Evolutionary conservation across 2,888 invertebrate species (phyloP).

Genomic region (Euspilapteryx auroguttella): DNA sequence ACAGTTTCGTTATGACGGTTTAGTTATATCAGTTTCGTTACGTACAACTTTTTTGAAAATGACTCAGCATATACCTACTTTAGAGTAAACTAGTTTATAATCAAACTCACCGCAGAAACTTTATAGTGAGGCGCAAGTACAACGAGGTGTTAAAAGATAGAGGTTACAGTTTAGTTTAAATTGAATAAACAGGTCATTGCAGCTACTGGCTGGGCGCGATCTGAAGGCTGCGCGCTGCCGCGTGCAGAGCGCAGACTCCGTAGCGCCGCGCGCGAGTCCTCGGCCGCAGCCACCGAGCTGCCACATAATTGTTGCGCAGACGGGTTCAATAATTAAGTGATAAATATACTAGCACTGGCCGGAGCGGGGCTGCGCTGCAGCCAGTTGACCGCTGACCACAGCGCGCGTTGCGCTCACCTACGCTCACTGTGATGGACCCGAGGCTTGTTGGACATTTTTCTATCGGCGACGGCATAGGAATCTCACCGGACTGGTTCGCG

Average conservation of each 20-base stretch:
- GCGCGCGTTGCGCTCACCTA: slow-evolving; percentile 22
- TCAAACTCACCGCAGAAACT: no score
- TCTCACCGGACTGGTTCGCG: slow-evolving; percentile 68
- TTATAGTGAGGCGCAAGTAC: no score
- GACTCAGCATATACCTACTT: no score
- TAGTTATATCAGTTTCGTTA: no score
- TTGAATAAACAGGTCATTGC: slow-evolving; percentile 31
- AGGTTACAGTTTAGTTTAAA: no score
- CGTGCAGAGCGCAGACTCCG: slow-evolving; percentile 29
- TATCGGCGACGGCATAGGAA: slow-evolving; percentile 63
- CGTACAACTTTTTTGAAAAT: no score
- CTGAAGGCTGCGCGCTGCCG: slow-evolving; percentile 16
- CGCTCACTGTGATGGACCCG: slow-evolving; percentile 42
- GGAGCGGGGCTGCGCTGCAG: slow-evolving; percentile 33
- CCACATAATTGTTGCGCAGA: slow-evolving; percentile 50
- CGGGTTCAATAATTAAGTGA: slow-evolving; percentile 58
- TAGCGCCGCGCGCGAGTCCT: slow-evolving; percentile 37
- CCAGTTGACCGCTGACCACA: slow-evolving; percentile 4
- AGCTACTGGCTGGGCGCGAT: slow-evolving; percentile 18
- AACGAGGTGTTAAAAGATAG: no score
- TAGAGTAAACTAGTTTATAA: no score
- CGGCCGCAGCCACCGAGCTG: no score
- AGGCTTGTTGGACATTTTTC: slow-evolving; percentile 65
- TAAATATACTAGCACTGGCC: slow-evolving; percentile 52
- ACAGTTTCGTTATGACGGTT: no score